These are phyloP conservation scores for Latrodectus hesperus DNA, from an alignment of 2,888 invertebrate genomes.

Conservation along the genomic window DNA sequence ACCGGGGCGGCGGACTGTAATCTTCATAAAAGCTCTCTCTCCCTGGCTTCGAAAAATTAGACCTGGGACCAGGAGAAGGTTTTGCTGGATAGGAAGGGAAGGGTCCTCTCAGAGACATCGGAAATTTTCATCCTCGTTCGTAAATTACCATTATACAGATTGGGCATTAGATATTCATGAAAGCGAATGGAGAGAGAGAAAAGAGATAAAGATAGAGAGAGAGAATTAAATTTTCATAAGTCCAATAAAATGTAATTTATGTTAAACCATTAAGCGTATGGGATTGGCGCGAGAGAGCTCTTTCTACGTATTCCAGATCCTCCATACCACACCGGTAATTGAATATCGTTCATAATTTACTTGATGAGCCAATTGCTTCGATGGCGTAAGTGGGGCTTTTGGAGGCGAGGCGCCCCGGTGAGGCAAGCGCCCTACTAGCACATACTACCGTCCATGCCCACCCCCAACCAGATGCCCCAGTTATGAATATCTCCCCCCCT, in stretches of 20 bases:
- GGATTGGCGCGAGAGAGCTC: constrained; percentile 52
- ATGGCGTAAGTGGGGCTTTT: constrained; percentile 50
- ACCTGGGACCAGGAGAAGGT: too few relatives aligned
- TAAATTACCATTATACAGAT: constrained; percentile 67
- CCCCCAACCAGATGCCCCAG: constrained; percentile 11
- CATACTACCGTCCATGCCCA: too few relatives aligned
- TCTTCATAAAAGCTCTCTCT: constrained; percentile 65
- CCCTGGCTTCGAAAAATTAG: background rate
- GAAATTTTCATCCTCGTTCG: constrained; percentile 12
- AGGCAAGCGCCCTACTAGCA: background rate
- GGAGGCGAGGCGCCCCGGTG: constrained; percentile 3
- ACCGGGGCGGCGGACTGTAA: constrained; percentile 24
- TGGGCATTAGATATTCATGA: constrained; percentile 68
- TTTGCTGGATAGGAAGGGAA: background rate
- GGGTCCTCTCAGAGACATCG: constrained; percentile 30
- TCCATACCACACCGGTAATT: constrained; percentile 38
- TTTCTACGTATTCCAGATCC: constrained; percentile 24
- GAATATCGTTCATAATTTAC: constrained; percentile 70
- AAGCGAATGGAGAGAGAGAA: constrained; percentile 15
- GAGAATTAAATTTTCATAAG: constrained; percentile 69
- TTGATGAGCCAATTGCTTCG: constrained; percentile 66
- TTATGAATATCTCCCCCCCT: constrained; percentile 25
- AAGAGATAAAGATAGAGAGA: constrained; percentile 35
- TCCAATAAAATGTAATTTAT: constrained; percentile 70
- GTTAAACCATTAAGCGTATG: constrained; percentile 68